Conservation (phyloP, 2,113 vertebrate genomes). For the Sciurus niger region DNA sequence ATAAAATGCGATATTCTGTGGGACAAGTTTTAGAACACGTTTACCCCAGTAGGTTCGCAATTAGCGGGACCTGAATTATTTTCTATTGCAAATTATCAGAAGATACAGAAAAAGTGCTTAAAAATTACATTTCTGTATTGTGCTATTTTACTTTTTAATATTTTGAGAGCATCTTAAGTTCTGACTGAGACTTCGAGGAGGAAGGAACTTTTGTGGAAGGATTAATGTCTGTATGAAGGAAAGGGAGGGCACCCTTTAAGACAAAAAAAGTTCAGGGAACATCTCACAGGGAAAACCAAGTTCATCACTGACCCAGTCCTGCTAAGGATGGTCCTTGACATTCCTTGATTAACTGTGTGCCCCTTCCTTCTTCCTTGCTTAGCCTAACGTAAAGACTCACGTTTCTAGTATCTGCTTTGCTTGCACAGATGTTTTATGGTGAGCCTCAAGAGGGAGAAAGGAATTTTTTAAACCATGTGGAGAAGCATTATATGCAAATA, state of each 20-base stretch:
- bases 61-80: neutral
- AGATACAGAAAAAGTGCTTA: neutral
- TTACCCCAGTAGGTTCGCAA: neutral
- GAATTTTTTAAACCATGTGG: neutral
- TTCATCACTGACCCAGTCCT: neutral
- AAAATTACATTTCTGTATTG: neutral
- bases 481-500: neutral
- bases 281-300: no score
- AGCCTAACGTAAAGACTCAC: neutral
- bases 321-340: neutral
- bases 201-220: neutral
- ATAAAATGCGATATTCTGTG: neutral
- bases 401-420: no score
- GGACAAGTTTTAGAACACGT: neutral
- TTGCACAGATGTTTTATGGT: neutral
- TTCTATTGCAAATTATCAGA: neutral
- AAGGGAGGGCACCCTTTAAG: fast-evolving
- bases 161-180: neutral
- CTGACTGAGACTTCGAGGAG: neutral
- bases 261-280: neutral
- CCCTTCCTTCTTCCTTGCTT: neutral
- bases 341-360: neutral
- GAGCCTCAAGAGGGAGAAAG: neutral
- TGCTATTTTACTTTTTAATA: neutral
- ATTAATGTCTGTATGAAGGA: neutral